Evolutionary conservation across 2,113 vertebrate species (phyloP), one percentile per base, ranked within the genome.

Genomic region (Gulo gulo): DNA sequence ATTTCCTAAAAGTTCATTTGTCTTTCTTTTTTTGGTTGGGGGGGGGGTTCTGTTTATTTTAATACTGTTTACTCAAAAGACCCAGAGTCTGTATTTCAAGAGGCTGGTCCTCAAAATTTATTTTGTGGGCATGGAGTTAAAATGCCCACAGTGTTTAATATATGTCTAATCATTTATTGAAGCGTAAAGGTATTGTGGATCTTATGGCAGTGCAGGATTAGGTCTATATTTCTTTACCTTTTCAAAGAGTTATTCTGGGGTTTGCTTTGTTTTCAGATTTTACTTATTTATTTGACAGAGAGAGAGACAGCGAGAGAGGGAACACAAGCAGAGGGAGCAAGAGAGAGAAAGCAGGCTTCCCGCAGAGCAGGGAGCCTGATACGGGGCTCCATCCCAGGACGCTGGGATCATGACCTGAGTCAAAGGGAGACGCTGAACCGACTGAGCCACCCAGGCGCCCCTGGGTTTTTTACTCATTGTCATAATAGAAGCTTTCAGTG

Each of bases 221-320:
- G 16, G n/a, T 94, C 74, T 95, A 1, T 31, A 57, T 91, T 94
- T 88, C 63, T 89, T 71, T 95, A 71, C 39, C 50, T 91, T 95
- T 83, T 81, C 52, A 61, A 67, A 92, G 47, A 93, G 36, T 71
- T 71, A n/a, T 57, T 86, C 4, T 20, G 31, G 69, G 57, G 57
- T 57, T 23, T 24, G 23, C 21, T 59, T 59, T 59, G 7, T 59
- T 59, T 59, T 59, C 23, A 59, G 21, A 59, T 59, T 59, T 59
- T 59, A 59, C 23, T 24, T 59, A 59, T 24, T 59, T 59, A 59
- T 59, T 59, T 24, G 23, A 59, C 57, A 59, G 57, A 59, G 21
- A 59, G 57, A 59, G 23, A 59, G 20, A 59, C 15, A 55, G 57
- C 57, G 2, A 59, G 23, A 59, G 57, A 59, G 57, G 57, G 57